Base-by-base conservation (phyloP, 2,888 invertebrate species). In the Tholera decimalis region DNA sequence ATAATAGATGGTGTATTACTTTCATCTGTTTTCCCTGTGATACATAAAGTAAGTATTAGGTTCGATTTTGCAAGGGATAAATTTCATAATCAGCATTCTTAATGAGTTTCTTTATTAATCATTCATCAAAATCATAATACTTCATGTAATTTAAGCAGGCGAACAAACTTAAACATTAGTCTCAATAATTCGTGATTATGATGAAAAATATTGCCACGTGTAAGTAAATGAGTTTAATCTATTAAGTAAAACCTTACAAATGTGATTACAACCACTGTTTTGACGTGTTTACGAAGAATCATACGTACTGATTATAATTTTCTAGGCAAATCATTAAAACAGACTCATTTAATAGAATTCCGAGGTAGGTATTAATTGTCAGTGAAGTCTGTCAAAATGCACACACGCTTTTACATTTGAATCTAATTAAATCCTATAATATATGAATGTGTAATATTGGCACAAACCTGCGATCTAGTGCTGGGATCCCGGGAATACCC, bases 401-500 rank as follows among this genome's bases (percentile, higher is more conserved):
- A 43, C 39, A 24, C 33, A 39, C 53, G 26, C 47, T 61, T n/a
- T 18, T 30, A 39, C 35, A 64, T 61, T 63, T 60, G 26, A 68
- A 68, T 79, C 54, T 60, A 24, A 68, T 68, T 72, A 66, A 69
- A 82, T 68, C 51, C 26, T 35, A 55, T 51, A 73, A 68, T 74
- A 68, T 44, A 53, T n/a, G n/a, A n/a, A n/a, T 43, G 65, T 79
- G 68, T 76, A 79, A 82, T 77, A 71, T 74, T 59, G 55, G 63
- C 57, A 64, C 62, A 80, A 64, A 67, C 77, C 70, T 65, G 73
- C 59, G 59, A 73, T 51, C 28, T 56, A 67, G 65, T 64, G 80
- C 70, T 58, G 73, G 55, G 61, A 62, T 70, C 77, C 65, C 67
- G 59, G 63, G n/a, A n/a, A n/a, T 67, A 61, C 83, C 70, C 59